Base-by-base conservation (phyloP, 2,113 vertebrate species). In the Clupea harengus region DNA sequence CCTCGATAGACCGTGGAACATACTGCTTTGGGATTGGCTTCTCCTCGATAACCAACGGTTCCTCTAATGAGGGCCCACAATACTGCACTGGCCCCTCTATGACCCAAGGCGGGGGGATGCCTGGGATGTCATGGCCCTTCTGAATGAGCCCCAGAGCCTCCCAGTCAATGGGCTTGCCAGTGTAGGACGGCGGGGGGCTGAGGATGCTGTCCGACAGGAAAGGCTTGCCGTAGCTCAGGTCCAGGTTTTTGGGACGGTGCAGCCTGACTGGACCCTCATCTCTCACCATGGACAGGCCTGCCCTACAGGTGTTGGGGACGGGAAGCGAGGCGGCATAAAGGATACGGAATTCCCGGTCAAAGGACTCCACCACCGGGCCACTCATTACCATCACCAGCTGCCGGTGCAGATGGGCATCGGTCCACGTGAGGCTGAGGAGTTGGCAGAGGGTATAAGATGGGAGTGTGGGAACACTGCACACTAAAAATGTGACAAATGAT, bases 281-380 rank as follows among this genome's bases (percentile, higher is more conserved):
- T 15, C 88, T 81, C 1, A 20, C 6, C 0, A 45, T 82, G 28
- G 39, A 28, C 0, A 2, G 82, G 3, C 57, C 13, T 4, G 13
- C n/a, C 50, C 75, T 91, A 86, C 89, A 86, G 0, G 81, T 60
- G 4, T 93, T 92, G 2, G 92, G 86, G n/a, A 92, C 57, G 0
- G 94, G 93, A 13, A 87, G 32, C 0, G 95, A 96, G 18, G 90
- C 91, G 0, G 95, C 95, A n/a, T 93, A 96, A 10, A 96, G 94
- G 80, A 89, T 92, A 82, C 95, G 92, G 88, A 96, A 96, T 90
- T 96, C 95, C 45, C 7, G 82, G 60, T 96, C 95, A n/a, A 96
- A 96, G 0, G 90, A 88, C 1, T 93, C 91, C 0, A 95, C 90
- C 3, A 87, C 91, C 0, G 92, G 91, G 18, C 95, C 95, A 0